These are phyloP conservation scores for Ethmia dodecea DNA, from an alignment of 2,888 invertebrate genomes.

Conservation along the genomic window DNA sequence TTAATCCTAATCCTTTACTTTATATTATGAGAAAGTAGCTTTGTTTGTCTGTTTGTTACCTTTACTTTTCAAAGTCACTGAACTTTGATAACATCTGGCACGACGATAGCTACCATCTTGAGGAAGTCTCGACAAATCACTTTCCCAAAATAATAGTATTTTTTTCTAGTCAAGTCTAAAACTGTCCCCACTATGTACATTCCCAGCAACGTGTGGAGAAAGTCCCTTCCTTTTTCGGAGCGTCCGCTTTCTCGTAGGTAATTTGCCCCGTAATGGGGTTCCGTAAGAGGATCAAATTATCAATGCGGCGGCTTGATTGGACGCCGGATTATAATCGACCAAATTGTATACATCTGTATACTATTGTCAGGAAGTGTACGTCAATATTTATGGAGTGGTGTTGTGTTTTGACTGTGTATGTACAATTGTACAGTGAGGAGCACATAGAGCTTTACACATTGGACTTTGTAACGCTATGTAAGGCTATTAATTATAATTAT, in stretches of 20 bases:
- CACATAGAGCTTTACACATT: too few species aligned
- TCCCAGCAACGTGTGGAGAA: constrained; percentile 29
- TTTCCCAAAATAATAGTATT: background rate
- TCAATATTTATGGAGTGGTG: too few species aligned
- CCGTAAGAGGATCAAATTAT: constrained; percentile 44
- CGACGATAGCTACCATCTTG: background rate
- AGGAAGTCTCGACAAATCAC: background rate
- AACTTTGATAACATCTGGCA: background rate
- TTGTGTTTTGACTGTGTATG: too few species aligned
- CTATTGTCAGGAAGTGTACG: too few species aligned
- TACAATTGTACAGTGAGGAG: too few species aligned
- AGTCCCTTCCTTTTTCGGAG: constrained; percentile 44
- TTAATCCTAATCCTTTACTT: too few species aligned
- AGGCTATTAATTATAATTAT: too few species aligned
- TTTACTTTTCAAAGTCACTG: background rate
- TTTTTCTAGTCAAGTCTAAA: constrained; percentile 11
- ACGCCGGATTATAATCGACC: constrained; percentile 27
- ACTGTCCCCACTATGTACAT: constrained; percentile 6
- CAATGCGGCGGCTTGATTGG: constrained; percentile 37
- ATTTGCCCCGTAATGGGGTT: constrained; percentile 48
- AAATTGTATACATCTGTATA: too few species aligned
- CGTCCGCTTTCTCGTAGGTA: constrained; percentile 42
- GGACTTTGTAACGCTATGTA: too few species aligned
- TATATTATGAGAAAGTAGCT: too few species aligned
- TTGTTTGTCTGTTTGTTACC: too few species aligned